phyloP scores from a whole-genome alignment of 2,113 vertebrate genomes.

The Mormoops blainvillei region DNA sequence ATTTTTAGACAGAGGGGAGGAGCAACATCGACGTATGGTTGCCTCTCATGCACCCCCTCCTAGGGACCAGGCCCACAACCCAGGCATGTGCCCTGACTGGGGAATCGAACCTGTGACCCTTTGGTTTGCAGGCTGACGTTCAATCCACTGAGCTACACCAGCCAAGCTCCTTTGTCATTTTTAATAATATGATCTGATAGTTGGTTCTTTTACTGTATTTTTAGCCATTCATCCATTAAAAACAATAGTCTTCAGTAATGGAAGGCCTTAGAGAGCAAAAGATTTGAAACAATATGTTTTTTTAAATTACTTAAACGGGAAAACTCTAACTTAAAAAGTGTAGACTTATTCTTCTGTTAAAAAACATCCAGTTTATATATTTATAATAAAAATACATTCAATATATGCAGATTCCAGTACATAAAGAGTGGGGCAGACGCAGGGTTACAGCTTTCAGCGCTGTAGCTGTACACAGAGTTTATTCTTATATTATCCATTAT shows the following conservation, averaged over 20 bases:
- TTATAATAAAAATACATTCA: background rate
- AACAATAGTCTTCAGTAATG: background rate
- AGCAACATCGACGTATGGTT: no score
- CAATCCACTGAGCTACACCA: no score
- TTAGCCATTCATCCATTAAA: background rate
- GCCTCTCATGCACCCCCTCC: no score
- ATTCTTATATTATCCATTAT: background rate
- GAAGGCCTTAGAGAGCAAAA: background rate
- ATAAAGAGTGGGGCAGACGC: background rate
- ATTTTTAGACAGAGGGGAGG: no score
- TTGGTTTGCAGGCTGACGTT: no score
- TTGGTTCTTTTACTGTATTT: background rate
- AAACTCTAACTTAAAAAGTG: background rate
- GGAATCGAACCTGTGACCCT: no score
- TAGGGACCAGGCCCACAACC: no score
- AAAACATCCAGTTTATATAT: background rate
- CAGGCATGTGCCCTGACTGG: no score
- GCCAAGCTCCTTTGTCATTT: no score
- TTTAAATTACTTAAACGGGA: background rate
- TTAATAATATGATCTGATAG: background rate
- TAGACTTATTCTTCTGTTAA: background rate
- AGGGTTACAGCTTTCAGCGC: background rate
- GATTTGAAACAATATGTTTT: background rate
- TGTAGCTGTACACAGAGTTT: background rate
- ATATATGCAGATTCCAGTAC: background rate